Evolutionary conservation across 2,888 invertebrate genomes (phyloP), one percentile per base, ranked within the genome.

Genomic region (Tetanocera ferruginea): DNA sequence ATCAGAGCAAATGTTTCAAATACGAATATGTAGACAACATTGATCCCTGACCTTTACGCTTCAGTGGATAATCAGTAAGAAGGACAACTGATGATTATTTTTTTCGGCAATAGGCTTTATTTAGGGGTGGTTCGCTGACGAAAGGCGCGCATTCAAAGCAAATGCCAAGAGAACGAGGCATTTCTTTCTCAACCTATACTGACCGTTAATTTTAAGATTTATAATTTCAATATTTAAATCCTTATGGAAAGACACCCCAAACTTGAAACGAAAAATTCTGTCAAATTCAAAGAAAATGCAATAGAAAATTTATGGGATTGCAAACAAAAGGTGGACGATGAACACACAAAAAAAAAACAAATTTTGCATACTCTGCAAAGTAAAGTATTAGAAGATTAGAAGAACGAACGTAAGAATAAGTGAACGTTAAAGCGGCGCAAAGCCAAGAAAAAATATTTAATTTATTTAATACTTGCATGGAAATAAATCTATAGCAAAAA

Each of bases 31-130:
- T 78, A 80, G 86, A 82, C 83, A 85, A 84, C 85, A 83, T 79
- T 86, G 86, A 84, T 86, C 87, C 85, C 86, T 87, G 87, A 86
- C 87, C 86, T 87, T 87, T 85, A 83, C 84, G 86, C 85, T 49
- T 62, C 17, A 73, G 73, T 49, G 60, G 43, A 23, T 34, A 73
- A 62, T 73, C 62, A 49, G 34, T 55, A 28, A 51, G 51, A 31
- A 37, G 23, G 72, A 55, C 57, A 23, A 28, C 62, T 19, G 17
- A 55, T 52, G 55, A n/a, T 55, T 55, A 23, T 67, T 23, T 67
- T 34, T 69, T 55, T 70, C 28, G 14, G 43, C 43, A 11, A 43
- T 43, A 14, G 43, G 43, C 43, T 11, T 43, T 11, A 43, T 14
- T 43, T n/a, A 60, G 28, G 73, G 73, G 73, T 73, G 73, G 73